phyloP scores from a whole-genome alignment of 2,888 invertebrate genomes.

The Listrodromus nycthemerus region DNA sequence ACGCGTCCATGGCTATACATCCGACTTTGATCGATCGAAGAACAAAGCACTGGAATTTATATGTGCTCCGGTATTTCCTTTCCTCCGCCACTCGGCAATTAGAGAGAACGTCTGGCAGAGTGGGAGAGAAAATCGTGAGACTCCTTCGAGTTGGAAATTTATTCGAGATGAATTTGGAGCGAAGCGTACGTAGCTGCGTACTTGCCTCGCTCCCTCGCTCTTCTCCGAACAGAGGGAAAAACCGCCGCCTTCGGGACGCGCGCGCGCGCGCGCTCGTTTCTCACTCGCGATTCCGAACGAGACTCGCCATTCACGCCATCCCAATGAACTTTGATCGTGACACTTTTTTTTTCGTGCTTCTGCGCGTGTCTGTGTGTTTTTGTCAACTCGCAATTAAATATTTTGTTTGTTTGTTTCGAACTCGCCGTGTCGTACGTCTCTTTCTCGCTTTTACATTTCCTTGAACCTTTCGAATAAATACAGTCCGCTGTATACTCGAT shows the following conservation, averaged over 20 bases:
- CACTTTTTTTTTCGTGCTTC: background rate
- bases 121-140: slow-evolving; percentile 29
- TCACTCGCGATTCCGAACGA: slow-evolving; percentile 24
- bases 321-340: background rate
- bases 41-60: slow-evolving; percentile 35
- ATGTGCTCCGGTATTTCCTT: slow-evolving; percentile 25
- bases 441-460: background rate
- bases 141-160: slow-evolving; percentile 41
- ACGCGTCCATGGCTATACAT: background rate
- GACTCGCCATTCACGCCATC: slow-evolving; percentile 29
- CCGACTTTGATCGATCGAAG: slow-evolving; percentile 39
- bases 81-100: slow-evolving; percentile 24
- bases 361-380: too few species aligned
- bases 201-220: slow-evolving; percentile 10
- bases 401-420: background rate
- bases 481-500: too few species aligned
- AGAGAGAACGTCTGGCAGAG: slow-evolving; percentile 1
- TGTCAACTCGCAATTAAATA: background rate
- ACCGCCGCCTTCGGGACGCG: slow-evolving; percentile 7
- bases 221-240: slow-evolving; percentile 1
- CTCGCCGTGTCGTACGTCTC: background rate
- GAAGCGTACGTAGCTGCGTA: slow-evolving; percentile 25
- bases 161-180: slow-evolving; percentile 42
- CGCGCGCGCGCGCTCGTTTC: slow-evolving; percentile 4
- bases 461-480: background rate